phyloP scores from a whole-genome alignment of 2,797 vertebrate species.

The Sebastes taczanowskii region DNA sequence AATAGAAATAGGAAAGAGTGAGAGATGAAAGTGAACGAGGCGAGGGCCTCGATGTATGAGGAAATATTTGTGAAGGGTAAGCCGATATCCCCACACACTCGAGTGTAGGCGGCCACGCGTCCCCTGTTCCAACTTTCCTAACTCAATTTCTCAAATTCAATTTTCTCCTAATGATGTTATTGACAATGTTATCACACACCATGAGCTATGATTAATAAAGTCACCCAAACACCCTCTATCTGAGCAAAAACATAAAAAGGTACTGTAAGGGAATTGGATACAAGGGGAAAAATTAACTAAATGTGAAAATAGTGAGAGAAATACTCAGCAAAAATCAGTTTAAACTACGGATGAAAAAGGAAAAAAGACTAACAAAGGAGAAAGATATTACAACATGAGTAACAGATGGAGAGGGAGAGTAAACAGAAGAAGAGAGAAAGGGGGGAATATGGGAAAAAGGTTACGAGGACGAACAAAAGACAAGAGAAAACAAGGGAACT shows the following conservation, averaged over 20 bases:
- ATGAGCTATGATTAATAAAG: slow-evolving; percentile 63
- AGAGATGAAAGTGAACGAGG: slow-evolving; percentile 18
- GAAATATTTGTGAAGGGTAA: slow-evolving; percentile 71
- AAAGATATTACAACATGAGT: slow-evolving; percentile 29
- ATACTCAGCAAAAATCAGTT: not conserved
- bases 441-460: slow-evolving; percentile 50
- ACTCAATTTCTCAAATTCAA: slow-evolving; percentile 83
- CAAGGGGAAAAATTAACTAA: not conserved
- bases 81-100: slow-evolving; percentile 66
- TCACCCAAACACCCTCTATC: slow-evolving; percentile 56
- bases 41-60: slow-evolving; percentile 36
- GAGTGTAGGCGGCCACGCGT: slow-evolving; percentile 49
- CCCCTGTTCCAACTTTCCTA: slow-evolving; percentile 65
- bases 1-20: slow-evolving; percentile 3
- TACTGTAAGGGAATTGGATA: not conserved
- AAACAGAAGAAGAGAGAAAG: slow-evolving; percentile 10
- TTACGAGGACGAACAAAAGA: slow-evolving; percentile 47
- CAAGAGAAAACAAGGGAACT: slow-evolving; percentile 48
- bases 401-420: slow-evolving; percentile 35
- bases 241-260: slow-evolving; percentile 17
- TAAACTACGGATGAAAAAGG: not conserved
- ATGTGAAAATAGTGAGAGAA: not conserved
- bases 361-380: slow-evolving; percentile 7
- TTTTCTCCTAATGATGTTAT: slow-evolving; percentile 78
- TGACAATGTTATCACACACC: slow-evolving; percentile 73